A percentile compares a stretch with the other conserved stretches of the same genome.
Conservation (phyloP, 2,888 invertebrate genomes). For the Drosophila flavopinicola region DNA sequence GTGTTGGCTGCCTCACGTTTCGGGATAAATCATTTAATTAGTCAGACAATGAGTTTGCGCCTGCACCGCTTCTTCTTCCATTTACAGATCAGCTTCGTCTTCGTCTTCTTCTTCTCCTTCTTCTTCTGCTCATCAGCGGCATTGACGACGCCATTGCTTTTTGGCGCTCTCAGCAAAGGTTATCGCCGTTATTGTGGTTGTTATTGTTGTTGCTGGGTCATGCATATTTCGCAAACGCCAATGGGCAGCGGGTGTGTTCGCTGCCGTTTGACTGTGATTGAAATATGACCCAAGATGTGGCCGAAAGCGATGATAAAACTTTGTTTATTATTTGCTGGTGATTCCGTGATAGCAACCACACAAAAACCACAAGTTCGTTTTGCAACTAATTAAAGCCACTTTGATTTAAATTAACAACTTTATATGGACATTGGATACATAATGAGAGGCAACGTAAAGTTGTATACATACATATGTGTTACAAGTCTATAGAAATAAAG, state of each 20-base stretch:
- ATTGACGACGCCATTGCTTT: constrained; percentile 58
- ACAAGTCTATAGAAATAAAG: constrained; percentile 1
- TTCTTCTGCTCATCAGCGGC: constrained; percentile 18
- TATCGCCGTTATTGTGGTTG: constrained; percentile 46
- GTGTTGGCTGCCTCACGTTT: constrained; percentile 73
- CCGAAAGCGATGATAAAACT: constrained; percentile 55
- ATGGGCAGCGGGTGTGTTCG: constrained; percentile 52
- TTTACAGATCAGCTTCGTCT: too few relatives aligned
- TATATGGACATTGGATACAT: constrained; percentile 35
- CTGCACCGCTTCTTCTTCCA: constrained; percentile 31
- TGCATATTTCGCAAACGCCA: constrained; percentile 34
- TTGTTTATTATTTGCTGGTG: constrained; percentile 53
- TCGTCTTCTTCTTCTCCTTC: constrained; percentile 3
- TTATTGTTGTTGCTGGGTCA: constrained; percentile 42
- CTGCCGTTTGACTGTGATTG: constrained; percentile 62
- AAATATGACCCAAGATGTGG: constrained; percentile 60
- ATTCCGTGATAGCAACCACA: constrained; percentile 38
- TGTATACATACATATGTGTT: background rate
- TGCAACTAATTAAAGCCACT: constrained; percentile 59
- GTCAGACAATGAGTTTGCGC: constrained; percentile 72
- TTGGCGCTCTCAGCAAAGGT: constrained; percentile 55
- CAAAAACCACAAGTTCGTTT: constrained; percentile 32
- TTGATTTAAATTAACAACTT: constrained; percentile 53
- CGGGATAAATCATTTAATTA: constrained; percentile 81
- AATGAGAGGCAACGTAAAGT: constrained; percentile 16